phyloP scores from a whole-genome alignment of 1,140 invertebrate species.

The Acromyrmex echinatior region DNA sequence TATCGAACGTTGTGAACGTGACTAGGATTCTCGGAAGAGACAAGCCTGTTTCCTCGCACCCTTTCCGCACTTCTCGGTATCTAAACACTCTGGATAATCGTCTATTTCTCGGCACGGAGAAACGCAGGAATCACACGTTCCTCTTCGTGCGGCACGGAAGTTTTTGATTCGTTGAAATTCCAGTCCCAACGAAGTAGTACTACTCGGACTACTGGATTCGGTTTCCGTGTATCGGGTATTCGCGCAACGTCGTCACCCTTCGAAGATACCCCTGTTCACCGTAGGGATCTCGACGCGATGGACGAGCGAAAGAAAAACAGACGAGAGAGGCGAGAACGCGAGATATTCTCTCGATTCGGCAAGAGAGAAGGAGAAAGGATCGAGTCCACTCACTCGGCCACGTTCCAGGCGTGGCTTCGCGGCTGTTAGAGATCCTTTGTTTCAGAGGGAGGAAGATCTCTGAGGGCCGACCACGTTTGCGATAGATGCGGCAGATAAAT shows the following conservation, averaged over 20 bases:
- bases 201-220: background rate
- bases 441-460: constrained; percentile 43
- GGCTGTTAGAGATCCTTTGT: constrained; percentile 56
- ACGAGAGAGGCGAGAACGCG: background rate
- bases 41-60: constrained; percentile 63
- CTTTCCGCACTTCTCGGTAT: constrained; percentile 72
- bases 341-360: constrained; percentile 4
- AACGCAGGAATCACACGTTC: constrained; percentile 28
- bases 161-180: constrained; percentile 75
- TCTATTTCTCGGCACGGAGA: constrained; percentile 73
- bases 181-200: constrained; percentile 35
- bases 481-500: constrained; percentile 59
- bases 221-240: constrained; percentile 33
- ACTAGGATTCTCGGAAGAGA: constrained; percentile 78
- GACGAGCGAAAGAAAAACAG: constrained; percentile 26
- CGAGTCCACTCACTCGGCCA: constrained; percentile 23
- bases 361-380: constrained; percentile 4
- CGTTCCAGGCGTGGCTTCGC: constrained; percentile 72
- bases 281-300: background rate
- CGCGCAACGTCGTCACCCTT: constrained; percentile 5
- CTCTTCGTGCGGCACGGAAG: constrained; percentile 73
- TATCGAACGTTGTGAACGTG: constrained; percentile 79
- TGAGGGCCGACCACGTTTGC: constrained; percentile 44
- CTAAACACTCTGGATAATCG: constrained; percentile 78
- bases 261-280: background rate